These are phyloP conservation scores for Lasioglossum figueresi DNA, from an alignment of 2,888 invertebrate species.

Conservation along the genomic window DNA sequence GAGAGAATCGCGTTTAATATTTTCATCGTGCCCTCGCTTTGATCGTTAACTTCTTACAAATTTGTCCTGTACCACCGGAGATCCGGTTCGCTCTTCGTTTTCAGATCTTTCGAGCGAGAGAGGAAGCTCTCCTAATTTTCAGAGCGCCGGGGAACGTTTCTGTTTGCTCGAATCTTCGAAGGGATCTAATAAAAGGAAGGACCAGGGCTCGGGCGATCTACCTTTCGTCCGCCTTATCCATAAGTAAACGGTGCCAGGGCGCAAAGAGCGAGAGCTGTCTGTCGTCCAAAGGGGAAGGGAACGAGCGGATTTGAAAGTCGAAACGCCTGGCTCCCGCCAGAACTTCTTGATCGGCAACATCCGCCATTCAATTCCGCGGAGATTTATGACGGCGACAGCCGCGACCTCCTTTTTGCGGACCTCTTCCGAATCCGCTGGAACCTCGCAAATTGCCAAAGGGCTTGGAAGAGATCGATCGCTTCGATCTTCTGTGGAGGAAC, in stretches of 20 bases:
- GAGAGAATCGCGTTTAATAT: neutral
- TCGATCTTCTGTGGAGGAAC: neutral
- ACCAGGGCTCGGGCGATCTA: neutral
- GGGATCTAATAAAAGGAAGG: neutral
- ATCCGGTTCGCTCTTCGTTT: neutral
- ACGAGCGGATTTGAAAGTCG: slow-evolving; percentile 24
- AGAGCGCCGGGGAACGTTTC: neutral
- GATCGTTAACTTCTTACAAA: neutral
- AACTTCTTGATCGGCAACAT: slow-evolving; percentile 29
- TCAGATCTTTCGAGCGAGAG: neutral
- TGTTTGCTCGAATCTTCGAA: neutral
- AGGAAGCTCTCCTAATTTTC: neutral
- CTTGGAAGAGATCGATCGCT: slow-evolving; percentile 33
- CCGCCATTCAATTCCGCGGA: slow-evolving; percentile 21
- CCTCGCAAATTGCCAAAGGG: slow-evolving; percentile 29
- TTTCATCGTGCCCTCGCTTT: neutral
- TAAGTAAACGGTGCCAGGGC: slow-evolving; percentile 6
- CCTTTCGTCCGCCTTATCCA: neutral
- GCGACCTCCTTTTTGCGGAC: neutral
- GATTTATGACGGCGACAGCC: slow-evolving; percentile 39
- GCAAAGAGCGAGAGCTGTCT: neutral
- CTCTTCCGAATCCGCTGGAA: slow-evolving; percentile 25
- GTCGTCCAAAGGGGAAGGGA: neutral
- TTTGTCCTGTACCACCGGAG: neutral
- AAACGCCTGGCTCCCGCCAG: slow-evolving; percentile 5